A percentile compares a stretch with the other conserved stretches of the same genome.
phyloP scores from a whole-genome alignment of 2,888 invertebrate species.

The Globia sparganii region DNA sequence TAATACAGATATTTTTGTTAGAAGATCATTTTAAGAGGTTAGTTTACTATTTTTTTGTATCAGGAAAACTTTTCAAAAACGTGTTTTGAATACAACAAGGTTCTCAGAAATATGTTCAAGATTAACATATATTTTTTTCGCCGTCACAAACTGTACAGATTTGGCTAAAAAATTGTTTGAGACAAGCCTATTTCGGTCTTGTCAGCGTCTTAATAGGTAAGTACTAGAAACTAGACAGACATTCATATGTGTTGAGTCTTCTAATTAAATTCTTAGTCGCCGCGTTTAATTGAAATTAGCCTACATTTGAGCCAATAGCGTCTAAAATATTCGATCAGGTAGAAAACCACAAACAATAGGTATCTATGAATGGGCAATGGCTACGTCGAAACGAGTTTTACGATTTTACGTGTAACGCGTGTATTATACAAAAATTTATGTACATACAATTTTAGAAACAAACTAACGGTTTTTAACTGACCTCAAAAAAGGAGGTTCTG shows the following conservation, averaged over 20 bases:
- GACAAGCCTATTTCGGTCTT: too few relatives aligned
- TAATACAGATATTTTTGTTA: too few relatives aligned
- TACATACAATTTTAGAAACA: not conserved
- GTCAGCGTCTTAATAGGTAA: too few relatives aligned
- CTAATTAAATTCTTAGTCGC: slow-evolving; percentile 47
- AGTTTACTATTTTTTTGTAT: too few relatives aligned
- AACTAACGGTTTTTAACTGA: not conserved
- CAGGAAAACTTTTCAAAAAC: too few relatives aligned
- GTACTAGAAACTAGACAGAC: not conserved
- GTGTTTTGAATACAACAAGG: too few relatives aligned
- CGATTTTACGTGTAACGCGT: not conserved
- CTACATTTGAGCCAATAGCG: slow-evolving; percentile 29
- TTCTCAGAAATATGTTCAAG: too few relatives aligned
- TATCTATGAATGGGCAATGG: not conserved
- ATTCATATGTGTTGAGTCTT: not conserved
- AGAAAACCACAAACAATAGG: slow-evolving; percentile 18
- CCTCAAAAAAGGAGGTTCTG: too few relatives aligned
- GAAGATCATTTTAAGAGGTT: too few relatives aligned
- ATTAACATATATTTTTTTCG: too few relatives aligned
- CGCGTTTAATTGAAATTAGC: slow-evolving; percentile 26
- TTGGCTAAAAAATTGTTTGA: too few relatives aligned
- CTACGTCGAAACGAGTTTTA: slow-evolving; percentile 25
- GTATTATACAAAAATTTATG: slow-evolving; percentile 5
- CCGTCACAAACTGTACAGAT: too few relatives aligned
- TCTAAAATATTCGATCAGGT: slow-evolving; percentile 43